A percentile compares a stretch with the other conserved stretches of the same genome.
Conservation (phyloP, 2,113 vertebrate genomes). For the Phylloscopus trochilus region DNA sequence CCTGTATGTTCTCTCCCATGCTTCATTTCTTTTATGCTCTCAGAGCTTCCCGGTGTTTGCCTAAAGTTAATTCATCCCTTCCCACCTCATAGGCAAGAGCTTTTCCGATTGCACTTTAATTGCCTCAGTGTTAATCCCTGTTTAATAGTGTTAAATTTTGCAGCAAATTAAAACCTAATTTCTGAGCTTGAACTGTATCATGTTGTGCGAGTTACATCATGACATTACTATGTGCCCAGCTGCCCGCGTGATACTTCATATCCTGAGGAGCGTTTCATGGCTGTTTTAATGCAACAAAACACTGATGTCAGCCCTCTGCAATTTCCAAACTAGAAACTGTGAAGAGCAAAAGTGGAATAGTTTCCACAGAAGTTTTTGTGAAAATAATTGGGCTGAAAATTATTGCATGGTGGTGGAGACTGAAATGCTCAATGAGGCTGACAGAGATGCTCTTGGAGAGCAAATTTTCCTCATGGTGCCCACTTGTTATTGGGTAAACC, state of each 20-base stretch:
- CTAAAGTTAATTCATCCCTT: neutral
- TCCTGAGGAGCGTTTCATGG: neutral
- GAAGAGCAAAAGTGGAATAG: neutral
- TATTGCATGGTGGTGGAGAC: neutral
- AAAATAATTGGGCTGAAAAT: neutral
- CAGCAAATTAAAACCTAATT: slow-evolving; percentile 48
- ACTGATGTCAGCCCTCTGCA: neutral
- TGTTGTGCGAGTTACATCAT: neutral
- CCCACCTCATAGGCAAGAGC: neutral
- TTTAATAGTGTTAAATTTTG: slow-evolving; percentile 28
- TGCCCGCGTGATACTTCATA: neutral
- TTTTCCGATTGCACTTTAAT: slow-evolving; percentile 20
- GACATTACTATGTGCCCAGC: neutral
- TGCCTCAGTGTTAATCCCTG: slow-evolving; percentile 11
- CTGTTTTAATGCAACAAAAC: neutral
- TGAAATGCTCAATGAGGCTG: neutral
- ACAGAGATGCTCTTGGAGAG: neutral
- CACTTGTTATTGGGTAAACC: neutral
- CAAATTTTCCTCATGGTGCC: neutral
- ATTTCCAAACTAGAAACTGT: neutral
- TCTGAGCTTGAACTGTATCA: neutral
- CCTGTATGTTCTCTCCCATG: neutral
- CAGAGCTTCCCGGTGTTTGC: neutral
- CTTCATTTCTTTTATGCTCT: neutral
- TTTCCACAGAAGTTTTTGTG: neutral